Evolutionary conservation across 2,797 vertebrate genomes (phyloP).

Genomic region (Cheirogaleus major): DNA sequence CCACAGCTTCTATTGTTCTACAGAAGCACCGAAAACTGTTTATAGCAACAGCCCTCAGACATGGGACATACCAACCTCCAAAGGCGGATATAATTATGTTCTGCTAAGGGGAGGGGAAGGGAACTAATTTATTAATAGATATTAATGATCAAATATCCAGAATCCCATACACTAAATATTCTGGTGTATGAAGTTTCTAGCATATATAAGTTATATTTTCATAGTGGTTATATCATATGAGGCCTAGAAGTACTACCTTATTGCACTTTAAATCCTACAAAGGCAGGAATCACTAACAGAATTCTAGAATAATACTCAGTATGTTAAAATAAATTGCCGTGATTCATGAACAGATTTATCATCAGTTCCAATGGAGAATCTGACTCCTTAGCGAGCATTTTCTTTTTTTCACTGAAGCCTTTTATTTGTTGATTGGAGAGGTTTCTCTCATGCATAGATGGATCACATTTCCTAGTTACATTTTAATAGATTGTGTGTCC

Average conservation of each 20-base stretch:
- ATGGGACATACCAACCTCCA: neutral
- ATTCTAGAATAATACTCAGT: neutral
- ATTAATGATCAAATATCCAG: neutral
- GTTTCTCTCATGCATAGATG: neutral
- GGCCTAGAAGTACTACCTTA: neutral
- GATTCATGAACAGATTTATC: neutral
- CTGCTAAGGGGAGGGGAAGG: neutral
- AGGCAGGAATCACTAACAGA: neutral
- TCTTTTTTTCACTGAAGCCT: neutral
- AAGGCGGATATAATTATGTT: neutral
- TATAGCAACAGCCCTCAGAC: neutral
- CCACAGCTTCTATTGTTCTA: neutral
- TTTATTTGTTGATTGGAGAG: neutral
- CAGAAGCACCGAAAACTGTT: neutral
- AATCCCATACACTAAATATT: neutral
- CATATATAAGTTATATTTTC: neutral
- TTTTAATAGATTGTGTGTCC: neutral
- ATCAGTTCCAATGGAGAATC: neutral
- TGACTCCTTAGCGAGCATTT: neutral
- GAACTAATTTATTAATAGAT: neutral
- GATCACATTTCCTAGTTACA: slow-evolving; percentile 16
- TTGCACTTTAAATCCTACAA: neutral
- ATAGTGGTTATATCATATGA: neutral
- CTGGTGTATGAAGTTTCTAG: neutral
- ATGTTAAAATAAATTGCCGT: slow-evolving; percentile 12